Percentiles rank a stretch among this genome's conserved stretches.
phyloP scores from a whole-genome alignment of 2,888 invertebrate species.

The Escarpia spicata region DNA sequence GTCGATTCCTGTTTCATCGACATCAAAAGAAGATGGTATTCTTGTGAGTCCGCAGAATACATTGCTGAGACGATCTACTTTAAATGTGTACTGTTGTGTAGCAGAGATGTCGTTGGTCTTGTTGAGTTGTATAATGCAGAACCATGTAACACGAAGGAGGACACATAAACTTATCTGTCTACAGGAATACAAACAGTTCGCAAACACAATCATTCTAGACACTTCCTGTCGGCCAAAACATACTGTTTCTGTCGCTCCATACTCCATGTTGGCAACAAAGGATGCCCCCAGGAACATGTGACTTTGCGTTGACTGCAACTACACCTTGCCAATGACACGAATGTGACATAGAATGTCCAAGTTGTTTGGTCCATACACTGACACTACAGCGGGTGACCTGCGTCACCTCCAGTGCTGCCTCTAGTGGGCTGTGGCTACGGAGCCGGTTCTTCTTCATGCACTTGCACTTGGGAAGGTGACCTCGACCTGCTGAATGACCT shows the following conservation, averaged over 20 bases:
- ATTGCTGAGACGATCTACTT: background rate
- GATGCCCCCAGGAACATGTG: too few species aligned
- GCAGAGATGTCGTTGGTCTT: background rate
- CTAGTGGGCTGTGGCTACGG: background rate
- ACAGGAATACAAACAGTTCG: background rate
- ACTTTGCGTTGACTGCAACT: background rate
- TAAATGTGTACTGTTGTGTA: background rate
- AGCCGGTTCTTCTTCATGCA: background rate
- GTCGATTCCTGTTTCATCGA: background rate
- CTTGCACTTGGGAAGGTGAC: slow-evolving; percentile 18
- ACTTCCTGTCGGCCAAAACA: background rate
- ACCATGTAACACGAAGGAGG: background rate
- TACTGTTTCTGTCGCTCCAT: background rate
- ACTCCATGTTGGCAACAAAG: background rate
- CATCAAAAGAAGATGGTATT: background rate
- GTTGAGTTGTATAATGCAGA: background rate
- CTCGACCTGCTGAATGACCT: slow-evolving; percentile 31
- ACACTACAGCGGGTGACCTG: background rate
- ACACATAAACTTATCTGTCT: background rate
- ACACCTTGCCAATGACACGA: background rate
- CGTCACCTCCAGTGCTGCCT: background rate
- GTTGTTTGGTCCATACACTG: slow-evolving; percentile 8
- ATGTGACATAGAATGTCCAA: background rate
- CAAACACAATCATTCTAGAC: slow-evolving; percentile 9
- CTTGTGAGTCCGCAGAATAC: background rate